These are phyloP conservation scores for Poecile montanus DNA, from an alignment of 2,797 vertebrate species.

Conservation along the genomic window DNA sequence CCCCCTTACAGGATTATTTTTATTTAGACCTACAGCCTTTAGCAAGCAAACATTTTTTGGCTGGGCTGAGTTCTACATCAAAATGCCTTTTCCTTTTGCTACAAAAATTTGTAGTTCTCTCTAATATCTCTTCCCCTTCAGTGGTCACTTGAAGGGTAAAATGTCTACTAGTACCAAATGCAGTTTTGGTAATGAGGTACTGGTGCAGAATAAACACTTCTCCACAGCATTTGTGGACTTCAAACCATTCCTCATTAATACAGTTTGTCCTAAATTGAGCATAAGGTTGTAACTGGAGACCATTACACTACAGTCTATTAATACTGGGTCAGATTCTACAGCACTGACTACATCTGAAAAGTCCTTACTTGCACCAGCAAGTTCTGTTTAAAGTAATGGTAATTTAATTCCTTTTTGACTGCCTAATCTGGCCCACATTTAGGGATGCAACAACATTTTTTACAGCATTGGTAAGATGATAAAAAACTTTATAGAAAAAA, in stretches of 20 bases:
- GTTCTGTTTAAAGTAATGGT: background rate
- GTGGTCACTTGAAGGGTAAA: background rate
- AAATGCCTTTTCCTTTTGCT: background rate
- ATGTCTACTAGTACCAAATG: background rate
- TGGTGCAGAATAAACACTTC: background rate
- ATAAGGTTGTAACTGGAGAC: background rate
- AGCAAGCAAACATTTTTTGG: background rate
- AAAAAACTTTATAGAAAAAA: conserved; percentile 1
- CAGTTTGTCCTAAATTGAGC: background rate
- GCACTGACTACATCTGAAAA: background rate
- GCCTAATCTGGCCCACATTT: background rate
- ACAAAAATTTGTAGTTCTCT: background rate
- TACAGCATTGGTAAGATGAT: background rate
- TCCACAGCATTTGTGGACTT: background rate
- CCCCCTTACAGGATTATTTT: background rate
- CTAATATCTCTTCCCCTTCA: background rate
- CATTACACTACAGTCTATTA: background rate
- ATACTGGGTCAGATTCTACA: background rate
- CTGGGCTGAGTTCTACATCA: background rate
- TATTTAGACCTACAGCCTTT: background rate
- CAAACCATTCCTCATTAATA: background rate
- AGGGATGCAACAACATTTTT: background rate
- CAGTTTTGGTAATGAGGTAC: background rate
- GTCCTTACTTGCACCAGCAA: background rate
- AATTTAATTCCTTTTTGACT: background rate